These are phyloP conservation scores for Ammodytes dubius DNA, from an alignment of 2,113 vertebrate genomes.

Conservation along the genomic window DNA sequence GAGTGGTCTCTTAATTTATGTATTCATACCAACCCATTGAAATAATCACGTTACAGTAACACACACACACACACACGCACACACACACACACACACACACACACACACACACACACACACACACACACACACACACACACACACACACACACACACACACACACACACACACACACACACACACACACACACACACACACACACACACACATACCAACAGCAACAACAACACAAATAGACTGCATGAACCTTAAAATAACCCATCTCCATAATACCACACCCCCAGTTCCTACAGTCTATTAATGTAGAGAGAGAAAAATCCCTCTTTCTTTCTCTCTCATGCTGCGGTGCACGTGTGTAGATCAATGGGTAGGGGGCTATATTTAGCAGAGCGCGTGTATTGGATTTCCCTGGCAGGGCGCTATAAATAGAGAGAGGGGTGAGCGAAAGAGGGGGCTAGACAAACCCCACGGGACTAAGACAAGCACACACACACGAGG, in stretches of 20 bases:
- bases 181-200: no score
- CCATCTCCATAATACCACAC: neutral
- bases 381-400: slow-evolving; percentile 60
- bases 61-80: no score
- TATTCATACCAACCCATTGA: no score
- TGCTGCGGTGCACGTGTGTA: slow-evolving; percentile 37
- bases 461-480: slow-evolving; percentile 62
- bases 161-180: no score
- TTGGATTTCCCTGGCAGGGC: slow-evolving; percentile 72
- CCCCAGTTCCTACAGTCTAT: slow-evolving; percentile 23
- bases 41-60: no score
- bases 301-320: slow-evolving; percentile 45
- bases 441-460: slow-evolving; percentile 51
- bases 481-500: slow-evolving; percentile 12
- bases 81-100: no score
- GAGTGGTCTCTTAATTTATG: no score
- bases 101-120: no score
- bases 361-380: slow-evolving; percentile 66
- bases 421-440: slow-evolving; percentile 72
- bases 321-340: slow-evolving; percentile 26
- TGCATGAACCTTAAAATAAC: neutral
- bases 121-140: no score
- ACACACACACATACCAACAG: no score
- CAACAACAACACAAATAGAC: neutral
- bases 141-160: no score